Percentiles rank a stretch among this genome's conserved stretches.
Evolutionary conservation across 2,888 invertebrate species (phyloP).

Genomic region (Pammene aurita): DNA sequence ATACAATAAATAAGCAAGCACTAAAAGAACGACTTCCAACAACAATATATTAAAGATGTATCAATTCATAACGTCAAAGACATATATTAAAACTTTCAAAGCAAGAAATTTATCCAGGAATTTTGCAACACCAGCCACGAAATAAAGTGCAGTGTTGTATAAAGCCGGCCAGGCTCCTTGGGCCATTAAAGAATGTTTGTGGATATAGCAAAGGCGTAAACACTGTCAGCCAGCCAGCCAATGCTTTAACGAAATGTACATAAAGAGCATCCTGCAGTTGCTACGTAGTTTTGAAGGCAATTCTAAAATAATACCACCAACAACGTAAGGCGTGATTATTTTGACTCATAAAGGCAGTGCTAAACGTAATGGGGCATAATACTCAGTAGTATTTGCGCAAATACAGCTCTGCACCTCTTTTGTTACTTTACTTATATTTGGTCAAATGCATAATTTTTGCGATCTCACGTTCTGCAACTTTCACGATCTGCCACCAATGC

Average conservation of each 20-base stretch:
- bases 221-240: constrained; percentile 38
- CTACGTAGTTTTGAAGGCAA: constrained; percentile 6
- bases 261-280: constrained; percentile 28
- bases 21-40: no score
- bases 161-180: constrained; percentile 49
- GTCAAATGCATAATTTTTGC: no score
- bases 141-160: constrained; percentile 57
- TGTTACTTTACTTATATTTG: no score
- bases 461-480: no score
- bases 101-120: constrained; percentile 29
- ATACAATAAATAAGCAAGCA: not conserved
- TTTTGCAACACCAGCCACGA: constrained; percentile 50
- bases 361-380: not conserved
- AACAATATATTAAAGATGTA: no score
- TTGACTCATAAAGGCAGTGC: not conserved
- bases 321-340: not conserved
- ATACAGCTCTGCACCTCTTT: not conserved
- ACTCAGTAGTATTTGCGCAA: not conserved
- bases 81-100: not conserved
- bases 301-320: constrained; percentile 19
- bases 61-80: no score
- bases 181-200: constrained; percentile 49
- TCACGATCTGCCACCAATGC: no score
- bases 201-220: constrained; percentile 41
- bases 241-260: constrained; percentile 37